These are phyloP conservation scores for Sebastes oblongus DNA, from an alignment of 2,797 vertebrate genomes.

Conservation along the genomic window DNA sequence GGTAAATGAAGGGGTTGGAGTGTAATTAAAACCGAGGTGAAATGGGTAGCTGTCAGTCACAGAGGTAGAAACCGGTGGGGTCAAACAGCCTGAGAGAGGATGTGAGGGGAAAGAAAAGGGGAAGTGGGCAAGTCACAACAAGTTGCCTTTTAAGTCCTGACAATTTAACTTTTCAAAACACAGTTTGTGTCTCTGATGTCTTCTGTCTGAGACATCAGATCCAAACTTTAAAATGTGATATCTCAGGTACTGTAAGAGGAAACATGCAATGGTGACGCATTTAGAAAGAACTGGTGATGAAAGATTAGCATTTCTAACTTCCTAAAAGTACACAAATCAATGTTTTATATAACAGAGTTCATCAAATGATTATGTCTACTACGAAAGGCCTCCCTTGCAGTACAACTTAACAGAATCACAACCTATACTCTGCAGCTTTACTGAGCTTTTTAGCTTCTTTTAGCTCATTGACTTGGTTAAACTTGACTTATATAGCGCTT, in stretches of 20 bases:
- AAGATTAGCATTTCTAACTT: too few species aligned
- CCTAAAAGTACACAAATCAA: too few species aligned
- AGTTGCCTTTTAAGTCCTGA: slow-evolving; percentile 3
- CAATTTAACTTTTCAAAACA: slow-evolving; percentile 14
- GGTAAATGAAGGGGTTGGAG: slow-evolving; percentile 60
- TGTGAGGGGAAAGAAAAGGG: slow-evolving; percentile 1
- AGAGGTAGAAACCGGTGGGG: slow-evolving; percentile 21
- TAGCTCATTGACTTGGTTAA: not conserved
- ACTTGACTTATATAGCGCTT: too few species aligned
- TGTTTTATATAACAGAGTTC: not conserved
- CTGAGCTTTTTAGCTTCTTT: not conserved
- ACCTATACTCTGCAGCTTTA: not conserved
- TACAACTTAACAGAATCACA: not conserved
- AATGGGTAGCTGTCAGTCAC: slow-evolving; percentile 67
- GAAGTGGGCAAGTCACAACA: slow-evolving; percentile 34
- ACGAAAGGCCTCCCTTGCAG: not conserved
- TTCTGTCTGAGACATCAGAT: not conserved
- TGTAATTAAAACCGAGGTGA: slow-evolving; percentile 71
- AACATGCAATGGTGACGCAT: not conserved
- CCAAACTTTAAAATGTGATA: not conserved
- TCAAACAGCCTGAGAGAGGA: slow-evolving; percentile 18
- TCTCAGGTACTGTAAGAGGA: not conserved
- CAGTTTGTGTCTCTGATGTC: not conserved
- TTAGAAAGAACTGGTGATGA: too few species aligned
- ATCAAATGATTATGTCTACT: too few species aligned